Base-by-base conservation (phyloP, 1,140 invertebrate species). In the Hylaeus anthracinus region DNA sequence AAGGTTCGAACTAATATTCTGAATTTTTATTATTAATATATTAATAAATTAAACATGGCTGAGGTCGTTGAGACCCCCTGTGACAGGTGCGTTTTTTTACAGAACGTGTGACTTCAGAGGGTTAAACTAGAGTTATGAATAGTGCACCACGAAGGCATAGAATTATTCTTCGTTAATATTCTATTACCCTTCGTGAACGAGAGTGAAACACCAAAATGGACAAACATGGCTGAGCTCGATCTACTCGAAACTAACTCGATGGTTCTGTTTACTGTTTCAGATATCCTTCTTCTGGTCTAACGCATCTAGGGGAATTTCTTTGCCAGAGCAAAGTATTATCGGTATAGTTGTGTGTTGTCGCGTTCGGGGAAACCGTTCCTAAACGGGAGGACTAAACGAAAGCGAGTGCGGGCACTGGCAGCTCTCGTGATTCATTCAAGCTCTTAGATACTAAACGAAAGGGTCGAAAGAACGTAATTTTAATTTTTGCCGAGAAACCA, bases 241-340 rank as follows among this genome's bases (percentile, higher is more conserved):
- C 10, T 48, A 72, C 58, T 10, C 9, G 9, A 51, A 51, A 8
- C 6, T 10, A 51, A 26, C 12, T 37, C 58, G 63, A 4, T 41
- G 53, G 14, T 15, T 86, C 53, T 82, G 51, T 39, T 92, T 89
- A 91, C 14, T 93, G 92, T 93, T 93, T 81, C 92, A 93, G 92
- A 92, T 92, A 91, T 90, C 63, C 78, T 75, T 84, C 83, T 75
- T 80, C 84, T 84, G 86, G 83, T 86, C 72, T 76, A 75, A 73
- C 63, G 76, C 85, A 74, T 8, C 85, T 86, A 85, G 81, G 77
- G 72, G 71, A 80, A 73, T 65, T 74, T 79, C 15, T 72, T 76
- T 60, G 58, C 51, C 58, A 69, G 60, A 79, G 41, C 39, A n/a
- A 55, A 55, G 5, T 48, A n/a, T 72, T 41, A 45, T 79, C 58